These are phyloP conservation scores for Ichneumoninae sp. DNA, from an alignment of 2,888 invertebrate species.

Conservation along the genomic window DNA sequence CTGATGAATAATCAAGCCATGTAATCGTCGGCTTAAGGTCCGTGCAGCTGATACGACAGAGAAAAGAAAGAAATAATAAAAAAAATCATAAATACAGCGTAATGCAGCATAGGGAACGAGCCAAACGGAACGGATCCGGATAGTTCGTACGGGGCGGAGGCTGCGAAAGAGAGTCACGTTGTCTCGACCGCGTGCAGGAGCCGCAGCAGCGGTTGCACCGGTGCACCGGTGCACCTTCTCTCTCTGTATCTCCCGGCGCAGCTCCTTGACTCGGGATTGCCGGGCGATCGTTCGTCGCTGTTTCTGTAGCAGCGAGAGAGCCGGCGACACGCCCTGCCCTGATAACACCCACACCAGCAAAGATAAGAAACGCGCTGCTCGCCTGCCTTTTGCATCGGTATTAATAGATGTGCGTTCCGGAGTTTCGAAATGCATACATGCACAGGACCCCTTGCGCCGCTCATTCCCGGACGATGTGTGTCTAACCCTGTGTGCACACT, in stretches of 20 bases:
- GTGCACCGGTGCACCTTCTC: conserved; percentile 54
- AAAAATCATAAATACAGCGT: conserved; percentile 32
- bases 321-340: conserved; percentile 83
- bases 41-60: conserved; percentile 44
- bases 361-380: conserved; percentile 74
- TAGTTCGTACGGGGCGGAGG: conserved; percentile 71
- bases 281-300: conserved; percentile 31
- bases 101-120: conserved; percentile 56
- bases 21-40: conserved; percentile 1
- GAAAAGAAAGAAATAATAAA: conserved; percentile 27
- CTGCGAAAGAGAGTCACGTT: conserved; percentile 68
- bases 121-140: conserved; percentile 76
- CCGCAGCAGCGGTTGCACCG: conserved; percentile 22
- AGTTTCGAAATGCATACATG: conserved; percentile 71
- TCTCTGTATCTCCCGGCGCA: conserved; percentile 26
- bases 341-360: conserved; percentile 84
- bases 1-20: neutral
- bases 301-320: conserved; percentile 66
- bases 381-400: conserved; percentile 66
- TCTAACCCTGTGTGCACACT: conserved; percentile 8
- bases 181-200: conserved; percentile 33
- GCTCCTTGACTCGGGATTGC: neutral
- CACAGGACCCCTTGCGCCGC: conserved; percentile 46
- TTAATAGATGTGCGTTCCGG: conserved; percentile 82
- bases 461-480: conserved; percentile 21